phyloP scores from a whole-genome alignment of 2,888 invertebrate genomes.

The Brenthis ino region DNA sequence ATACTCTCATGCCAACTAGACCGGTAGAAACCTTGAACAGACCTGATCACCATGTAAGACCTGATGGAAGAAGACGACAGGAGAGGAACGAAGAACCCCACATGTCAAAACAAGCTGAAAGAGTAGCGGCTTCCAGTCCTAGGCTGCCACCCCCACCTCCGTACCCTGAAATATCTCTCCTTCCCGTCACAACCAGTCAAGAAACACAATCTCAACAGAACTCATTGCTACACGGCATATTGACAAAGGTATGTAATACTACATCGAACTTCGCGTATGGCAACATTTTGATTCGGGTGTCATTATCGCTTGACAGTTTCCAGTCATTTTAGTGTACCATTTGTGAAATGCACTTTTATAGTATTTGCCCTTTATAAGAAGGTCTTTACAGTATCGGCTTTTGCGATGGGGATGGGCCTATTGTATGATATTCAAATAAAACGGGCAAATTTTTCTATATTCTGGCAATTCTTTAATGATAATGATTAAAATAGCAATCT shows the following conservation, averaged over 20 bases:
- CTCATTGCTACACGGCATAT: slow-evolving; percentile 88
- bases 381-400: slow-evolving; percentile 6
- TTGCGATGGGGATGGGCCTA: slow-evolving; percentile 25
- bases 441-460: neutral
- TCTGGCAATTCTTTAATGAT: slow-evolving; percentile 3
- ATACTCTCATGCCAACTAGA: slow-evolving; percentile 60
- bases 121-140: slow-evolving; percentile 65
- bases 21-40: slow-evolving; percentile 61
- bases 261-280: slow-evolving; percentile 10
- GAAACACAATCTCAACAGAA: slow-evolving; percentile 74
- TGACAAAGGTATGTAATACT: slow-evolving; percentile 84
- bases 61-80: slow-evolving; percentile 54
- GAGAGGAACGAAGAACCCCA: slow-evolving; percentile 58
- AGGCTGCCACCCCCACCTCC: slow-evolving; percentile 84
- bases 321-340: slow-evolving; percentile 18
- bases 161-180: slow-evolving; percentile 90
- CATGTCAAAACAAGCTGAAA: slow-evolving; percentile 59
- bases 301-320: slow-evolving; percentile 20
- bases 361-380: slow-evolving; percentile 24
- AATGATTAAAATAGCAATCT: neutral
- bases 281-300: slow-evolving; percentile 24
- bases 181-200: slow-evolving; percentile 83
- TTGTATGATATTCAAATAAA: neutral
- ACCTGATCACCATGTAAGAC: slow-evolving; percentile 63
- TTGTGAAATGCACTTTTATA: slow-evolving; percentile 12